Conservation (phyloP, 2,113 vertebrate species). For the Burhinus bistriatus region DNA sequence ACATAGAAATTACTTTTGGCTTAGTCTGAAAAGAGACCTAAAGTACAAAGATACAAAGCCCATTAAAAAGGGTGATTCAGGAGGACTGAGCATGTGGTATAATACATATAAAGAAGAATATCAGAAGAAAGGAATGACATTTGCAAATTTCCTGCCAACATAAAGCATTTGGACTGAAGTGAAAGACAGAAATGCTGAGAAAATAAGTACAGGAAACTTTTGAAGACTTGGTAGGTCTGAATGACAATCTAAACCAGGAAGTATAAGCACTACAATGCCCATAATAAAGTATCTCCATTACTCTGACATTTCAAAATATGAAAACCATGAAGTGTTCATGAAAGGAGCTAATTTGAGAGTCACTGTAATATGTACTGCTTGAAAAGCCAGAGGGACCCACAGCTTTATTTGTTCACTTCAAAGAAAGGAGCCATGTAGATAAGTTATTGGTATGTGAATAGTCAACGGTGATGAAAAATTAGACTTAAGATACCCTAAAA, state of each 20-base stretch:
- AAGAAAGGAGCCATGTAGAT: not conserved
- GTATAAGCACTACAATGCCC: not conserved
- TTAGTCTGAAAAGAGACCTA: not conserved
- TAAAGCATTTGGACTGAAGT: conserved; percentile 15
- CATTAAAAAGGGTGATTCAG: not conserved
- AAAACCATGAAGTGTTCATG: not conserved
- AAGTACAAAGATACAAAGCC: not conserved
- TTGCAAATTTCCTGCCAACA: conserved; percentile 44
- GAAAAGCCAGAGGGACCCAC: not conserved
- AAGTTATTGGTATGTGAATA: not conserved
- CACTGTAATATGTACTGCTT: not conserved
- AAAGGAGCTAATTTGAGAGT: not conserved
- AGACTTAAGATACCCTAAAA: not conserved
- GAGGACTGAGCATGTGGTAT: not conserved
- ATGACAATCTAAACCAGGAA: not conserved
- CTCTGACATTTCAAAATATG: conserved; percentile 23
- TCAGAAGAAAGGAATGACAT: conserved; percentile 19
- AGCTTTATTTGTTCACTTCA: conserved; percentile 16
- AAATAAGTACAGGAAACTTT: conserved; percentile 36
- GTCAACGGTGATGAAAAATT: not conserved
- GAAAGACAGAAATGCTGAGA: conserved; percentile 39
- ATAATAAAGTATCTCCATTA: not conserved
- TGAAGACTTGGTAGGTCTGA: not conserved
- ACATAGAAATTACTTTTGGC: not conserved
- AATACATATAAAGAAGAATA: not conserved